Evolutionary conservation across 2,888 invertebrate species (phyloP).

Genomic region (Catocala sponsa): DNA sequence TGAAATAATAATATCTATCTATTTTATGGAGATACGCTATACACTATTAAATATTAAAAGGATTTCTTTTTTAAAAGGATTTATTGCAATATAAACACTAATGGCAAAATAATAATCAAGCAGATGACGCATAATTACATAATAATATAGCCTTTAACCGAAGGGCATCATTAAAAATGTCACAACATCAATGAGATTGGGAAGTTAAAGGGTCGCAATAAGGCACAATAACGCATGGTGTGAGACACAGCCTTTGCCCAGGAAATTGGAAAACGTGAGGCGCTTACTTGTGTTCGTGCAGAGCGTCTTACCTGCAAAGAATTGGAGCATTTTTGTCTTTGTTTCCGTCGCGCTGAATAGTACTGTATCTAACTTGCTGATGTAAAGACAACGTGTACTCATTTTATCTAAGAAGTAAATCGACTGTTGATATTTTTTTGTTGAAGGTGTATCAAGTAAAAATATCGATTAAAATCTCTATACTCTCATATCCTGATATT

Average conservation of each 20-base stretch:
- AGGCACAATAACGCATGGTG: conserved; percentile 45
- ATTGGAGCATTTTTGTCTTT: conserved; percentile 32
- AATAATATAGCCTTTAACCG: conserved; percentile 3
- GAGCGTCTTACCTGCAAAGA: conserved; percentile 31
- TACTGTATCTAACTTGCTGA: neutral
- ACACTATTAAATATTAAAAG: no score
- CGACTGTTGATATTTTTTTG: no score
- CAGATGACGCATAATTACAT: conserved; percentile 7
- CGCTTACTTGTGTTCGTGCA: conserved; percentile 44
- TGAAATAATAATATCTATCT: no score
- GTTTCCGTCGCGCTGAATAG: conserved; percentile 19
- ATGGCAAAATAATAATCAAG: no score
- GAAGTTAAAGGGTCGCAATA: conserved; percentile 39
- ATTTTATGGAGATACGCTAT: no score
- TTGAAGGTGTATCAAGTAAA: no score
- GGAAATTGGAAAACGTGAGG: conserved; percentile 62
- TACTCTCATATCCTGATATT: no score
- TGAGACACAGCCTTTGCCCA: conserved; percentile 42
- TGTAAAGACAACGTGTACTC: no score
- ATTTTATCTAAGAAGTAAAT: no score
- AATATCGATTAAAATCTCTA: no score
- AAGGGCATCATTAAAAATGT: conserved; percentile 34
- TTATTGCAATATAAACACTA: no score
- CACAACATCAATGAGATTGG: conserved; percentile 16
- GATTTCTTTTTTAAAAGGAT: no score